Base-by-base conservation (phyloP, 2,797 vertebrate species). In the Anguilla megastoma region DNA sequence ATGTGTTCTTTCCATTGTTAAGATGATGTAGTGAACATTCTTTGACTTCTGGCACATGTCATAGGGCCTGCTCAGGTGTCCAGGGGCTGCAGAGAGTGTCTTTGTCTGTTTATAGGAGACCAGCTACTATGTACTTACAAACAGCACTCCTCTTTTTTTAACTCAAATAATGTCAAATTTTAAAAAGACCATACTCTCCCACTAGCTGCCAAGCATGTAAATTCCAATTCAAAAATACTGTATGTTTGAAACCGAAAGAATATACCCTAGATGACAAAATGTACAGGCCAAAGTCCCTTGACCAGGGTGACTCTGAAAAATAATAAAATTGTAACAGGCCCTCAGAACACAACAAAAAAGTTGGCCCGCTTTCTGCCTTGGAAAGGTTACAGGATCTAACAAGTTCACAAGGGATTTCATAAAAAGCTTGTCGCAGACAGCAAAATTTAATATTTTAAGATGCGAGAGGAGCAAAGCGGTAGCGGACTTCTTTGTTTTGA, bases 401-500 rank as follows among this genome's bases (percentile, higher is more conserved):
- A 71, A 60, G 76, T 84, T 86, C 56, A 36, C 1, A 36, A 48
- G 84, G 88, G 85, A 50, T 21, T 41, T 41, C 52, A 16, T 24
- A 30, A 83, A 56, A 71, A n/a, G 48, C n/a, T 58, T 66, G 50
- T 30, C 1, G 58, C 6, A 33, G 10, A 36, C 48, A 33, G 87
- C 10, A 82, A 82, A 24, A 1, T 50, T 82, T 24, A 48, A 82
- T 82, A 82, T 82, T 82, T 82, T 50, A 82, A 82, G 14, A 82
- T 50, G 41, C 45, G 79, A 82, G 18, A 82, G 79, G 79, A 82
- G 45, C 10, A 24, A 21, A 82, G 45, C 21, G 21, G 63, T 18
- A 14, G 27, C 36, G 10, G 18, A 36, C 52, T 71, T 71, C 33
- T 80, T 50, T 50, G 69, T 18, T 85, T 79, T 88, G 16, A 54